Base-by-base conservation (phyloP, 2,888 invertebrate species). In the Perizoma affinitatum region DNA sequence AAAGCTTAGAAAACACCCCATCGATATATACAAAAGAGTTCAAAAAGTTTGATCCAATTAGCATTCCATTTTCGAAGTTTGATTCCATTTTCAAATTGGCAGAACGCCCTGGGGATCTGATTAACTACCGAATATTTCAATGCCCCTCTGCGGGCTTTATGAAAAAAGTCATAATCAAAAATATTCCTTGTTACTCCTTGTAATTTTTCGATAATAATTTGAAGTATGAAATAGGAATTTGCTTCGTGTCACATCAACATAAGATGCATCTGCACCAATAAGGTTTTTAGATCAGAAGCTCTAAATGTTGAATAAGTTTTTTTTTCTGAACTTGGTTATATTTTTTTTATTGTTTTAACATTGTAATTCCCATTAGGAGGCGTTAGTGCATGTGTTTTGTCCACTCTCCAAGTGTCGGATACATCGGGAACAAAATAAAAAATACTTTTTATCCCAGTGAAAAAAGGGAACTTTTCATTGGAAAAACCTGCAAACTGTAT, bases 121-220 rank as follows among this genome's bases (percentile, higher is more conserved):
- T 85, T 84, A 85, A 82, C 77, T 75, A 70, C 65, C 77, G 69
- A 80, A 84, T 84, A 81, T 81, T 80, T 84, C 83, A 83, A 79
- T 64, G 9, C 45, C 33, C 38, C 33, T 34, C 22, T 34, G 5
- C 10, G 43, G 36, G 33, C 42, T 38, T 38, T 49, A 46, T 34
- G 5, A 38, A 56, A 55, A 49, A 49, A 56, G 35, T 42, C n/a
- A n/a, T 3, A 38, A 7, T 5, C 38, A 8, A 38, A 38, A 7
- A 38, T 22, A 4, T 38, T 38, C 0, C 38, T 8, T 38, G 38
- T 38, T 6, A 38, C 8, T 38, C 34, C n/a, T 41, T 49, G 9
- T 22, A 22, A 22, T 22, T 22, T 22, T 22, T 22, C 22, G 22
- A 22, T 22, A 3, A 22, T 3, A 22, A 22, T 22, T 22, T 22